phyloP scores from a whole-genome alignment of 1,140 invertebrate species.

The Tenebrio molitor region DNA sequence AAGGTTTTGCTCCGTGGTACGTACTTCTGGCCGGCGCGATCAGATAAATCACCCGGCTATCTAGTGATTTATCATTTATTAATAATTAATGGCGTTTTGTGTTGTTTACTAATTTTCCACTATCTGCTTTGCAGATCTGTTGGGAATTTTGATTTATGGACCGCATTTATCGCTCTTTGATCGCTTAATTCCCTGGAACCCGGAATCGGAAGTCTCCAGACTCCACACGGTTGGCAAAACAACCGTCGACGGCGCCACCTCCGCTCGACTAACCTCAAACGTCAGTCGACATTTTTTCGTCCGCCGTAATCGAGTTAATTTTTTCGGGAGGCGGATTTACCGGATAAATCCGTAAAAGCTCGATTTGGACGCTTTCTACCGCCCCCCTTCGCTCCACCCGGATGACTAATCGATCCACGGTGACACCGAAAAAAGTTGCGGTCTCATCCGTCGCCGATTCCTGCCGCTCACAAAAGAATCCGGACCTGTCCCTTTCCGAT shows the following conservation, averaged over 20 bases:
- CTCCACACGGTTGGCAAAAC: too few species aligned
- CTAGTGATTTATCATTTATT: slow-evolving; percentile 37
- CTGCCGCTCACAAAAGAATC: neutral
- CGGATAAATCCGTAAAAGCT: slow-evolving; percentile 6
- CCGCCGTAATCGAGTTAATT: slow-evolving; percentile 18
- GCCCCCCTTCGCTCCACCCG: slow-evolving; percentile 10
- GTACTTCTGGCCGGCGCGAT: neutral
- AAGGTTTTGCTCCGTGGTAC: slow-evolving; percentile 6
- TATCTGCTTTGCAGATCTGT: slow-evolving; percentile 15
- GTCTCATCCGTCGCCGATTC: slow-evolving; percentile 20
- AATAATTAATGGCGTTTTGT: slow-evolving; percentile 10
- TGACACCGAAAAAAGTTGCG: slow-evolving; percentile 10
- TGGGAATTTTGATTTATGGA: slow-evolving; percentile 18
- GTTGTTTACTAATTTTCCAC: slow-evolving; percentile 30
- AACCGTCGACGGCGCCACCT: too few species aligned
- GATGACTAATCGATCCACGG: slow-evolving; percentile 10
- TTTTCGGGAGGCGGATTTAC: slow-evolving; percentile 15
- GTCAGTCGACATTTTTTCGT: slow-evolving; percentile 3
- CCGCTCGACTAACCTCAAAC: too few species aligned
- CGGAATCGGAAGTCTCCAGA: neutral
- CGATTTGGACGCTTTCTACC: slow-evolving; percentile 37
- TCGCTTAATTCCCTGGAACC: slow-evolving; percentile 9
- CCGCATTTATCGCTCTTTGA: slow-evolving; percentile 16
- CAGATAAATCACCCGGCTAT: slow-evolving; percentile 1
- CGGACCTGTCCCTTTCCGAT: neutral